These are phyloP conservation scores for Epizoanthus fatuus DNA, from an alignment of 92 coral and sea anemone genomes.

Conservation along the genomic window DNA sequence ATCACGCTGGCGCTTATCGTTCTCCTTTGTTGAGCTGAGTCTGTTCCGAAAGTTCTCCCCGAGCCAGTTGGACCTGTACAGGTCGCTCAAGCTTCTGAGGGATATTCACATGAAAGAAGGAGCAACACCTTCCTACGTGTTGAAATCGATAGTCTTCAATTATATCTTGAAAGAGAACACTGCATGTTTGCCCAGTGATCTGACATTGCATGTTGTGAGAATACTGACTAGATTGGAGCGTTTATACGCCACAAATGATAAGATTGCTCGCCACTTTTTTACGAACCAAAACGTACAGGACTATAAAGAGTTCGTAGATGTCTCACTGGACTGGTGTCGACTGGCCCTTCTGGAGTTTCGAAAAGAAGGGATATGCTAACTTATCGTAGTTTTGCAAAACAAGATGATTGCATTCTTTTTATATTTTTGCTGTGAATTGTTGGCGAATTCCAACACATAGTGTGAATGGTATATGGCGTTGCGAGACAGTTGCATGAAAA, in stretches of 20 bases:
- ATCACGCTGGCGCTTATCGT: slow-evolving; percentile 49
- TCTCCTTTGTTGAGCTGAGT: slow-evolving; percentile 43
- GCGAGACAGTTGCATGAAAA: no score
- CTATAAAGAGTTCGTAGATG: background rate
- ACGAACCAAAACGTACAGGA: background rate
- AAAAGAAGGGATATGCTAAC: slow-evolving; percentile 1
- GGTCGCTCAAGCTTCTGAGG: slow-evolving; percentile 45
- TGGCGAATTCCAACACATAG: no score
- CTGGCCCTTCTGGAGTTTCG: slow-evolving; percentile 42
- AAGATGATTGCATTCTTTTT: no score
- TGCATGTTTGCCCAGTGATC: background rate
- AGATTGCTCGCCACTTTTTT: background rate
- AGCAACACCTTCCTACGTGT: slow-evolving; percentile 11
- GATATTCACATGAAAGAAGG: slow-evolving; percentile 45
- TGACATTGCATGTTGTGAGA: background rate
- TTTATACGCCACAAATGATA: background rate
- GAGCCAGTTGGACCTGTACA: slow-evolving; percentile 25
- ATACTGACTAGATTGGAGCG: slow-evolving; percentile 13
- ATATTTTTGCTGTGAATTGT: no score
- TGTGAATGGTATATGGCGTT: no score
- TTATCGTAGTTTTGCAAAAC: no score
- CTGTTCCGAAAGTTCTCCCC: slow-evolving; percentile 26
- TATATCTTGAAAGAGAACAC: slow-evolving; percentile 28
- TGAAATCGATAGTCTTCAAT: slow-evolving; percentile 34
- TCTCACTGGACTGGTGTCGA: slow-evolving; percentile 30